Conservation (phyloP, 2,797 vertebrate species). For the Chelon labrosus region DNA sequence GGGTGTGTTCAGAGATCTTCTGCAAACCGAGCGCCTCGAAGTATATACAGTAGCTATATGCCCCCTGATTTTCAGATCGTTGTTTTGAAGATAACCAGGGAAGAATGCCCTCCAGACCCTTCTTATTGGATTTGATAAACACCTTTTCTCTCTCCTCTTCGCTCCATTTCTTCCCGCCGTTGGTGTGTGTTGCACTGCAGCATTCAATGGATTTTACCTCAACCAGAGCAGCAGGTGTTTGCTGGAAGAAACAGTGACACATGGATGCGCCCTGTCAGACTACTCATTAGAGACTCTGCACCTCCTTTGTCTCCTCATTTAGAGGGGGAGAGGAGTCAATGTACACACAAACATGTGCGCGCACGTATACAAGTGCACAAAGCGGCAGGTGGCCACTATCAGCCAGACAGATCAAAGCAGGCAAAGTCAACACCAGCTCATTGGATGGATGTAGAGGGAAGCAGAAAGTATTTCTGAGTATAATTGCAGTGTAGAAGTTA, state of each 20-base stretch:
- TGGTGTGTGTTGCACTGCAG: constrained; percentile 38
- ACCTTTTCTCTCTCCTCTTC: background rate
- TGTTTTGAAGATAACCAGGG: constrained; percentile 2
- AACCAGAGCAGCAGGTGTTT: constrained; percentile 71
- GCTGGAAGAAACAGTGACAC: constrained; percentile 61
- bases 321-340: constrained; percentile 24
- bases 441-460: constrained; percentile 4
- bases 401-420: constrained; percentile 57
- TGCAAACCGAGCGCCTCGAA: background rate
- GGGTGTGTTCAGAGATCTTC: background rate
- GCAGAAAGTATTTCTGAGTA: constrained; percentile 8
- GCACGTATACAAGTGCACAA: constrained; percentile 7
- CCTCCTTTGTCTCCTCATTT: constrained; percentile 70
- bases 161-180: background rate
- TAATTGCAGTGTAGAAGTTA: background rate
- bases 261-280: constrained; percentile 67
- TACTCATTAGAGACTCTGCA: constrained; percentile 65
- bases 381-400: constrained; percentile 64
- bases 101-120: constrained; percentile 24
- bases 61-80: constrained; percentile 8
- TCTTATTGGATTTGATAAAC: constrained; percentile 41
- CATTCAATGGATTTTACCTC: constrained; percentile 35
- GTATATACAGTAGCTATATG: background rate
- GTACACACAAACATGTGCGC: background rate
- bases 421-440: constrained; percentile 44